Percentiles rank a stretch among this genome's conserved stretches.
Evolutionary conservation across 2,797 vertebrate genomes (phyloP).

Genomic region (Helostoma temminkii): DNA sequence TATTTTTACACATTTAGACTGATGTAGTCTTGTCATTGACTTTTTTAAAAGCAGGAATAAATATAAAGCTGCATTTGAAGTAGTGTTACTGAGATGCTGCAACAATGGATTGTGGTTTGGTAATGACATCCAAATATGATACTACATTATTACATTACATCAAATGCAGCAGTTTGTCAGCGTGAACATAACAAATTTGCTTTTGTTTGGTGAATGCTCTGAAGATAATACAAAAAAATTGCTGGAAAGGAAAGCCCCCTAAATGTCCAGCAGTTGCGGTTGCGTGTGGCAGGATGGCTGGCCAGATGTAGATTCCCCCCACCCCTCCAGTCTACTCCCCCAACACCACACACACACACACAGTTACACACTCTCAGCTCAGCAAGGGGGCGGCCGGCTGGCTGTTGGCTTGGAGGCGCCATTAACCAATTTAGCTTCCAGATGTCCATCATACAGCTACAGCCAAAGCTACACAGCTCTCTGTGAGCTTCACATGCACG

Average conservation of each 20-base stretch:
- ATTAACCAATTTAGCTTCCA: slow-evolving; percentile 92
- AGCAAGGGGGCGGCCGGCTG: slow-evolving; percentile 82
- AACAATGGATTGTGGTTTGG: slow-evolving; percentile 4
- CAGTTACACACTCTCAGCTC: slow-evolving; percentile 60
- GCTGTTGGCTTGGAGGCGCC: slow-evolving; percentile 87
- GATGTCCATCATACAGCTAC: slow-evolving; percentile 86
- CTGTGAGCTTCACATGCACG: slow-evolving; percentile 68
- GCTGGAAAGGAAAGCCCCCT: slow-evolving; percentile 47
- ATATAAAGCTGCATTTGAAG: not conserved
- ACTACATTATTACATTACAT: slow-evolving; percentile 19
- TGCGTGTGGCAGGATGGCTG: slow-evolving; percentile 64
- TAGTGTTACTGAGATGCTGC: not conserved
- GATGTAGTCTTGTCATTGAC: not conserved
- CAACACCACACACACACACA: slow-evolving; percentile 25
- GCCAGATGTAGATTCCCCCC: slow-evolving; percentile 73
- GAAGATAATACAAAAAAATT: slow-evolving; percentile 30
- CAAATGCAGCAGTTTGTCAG: slow-evolving; percentile 19
- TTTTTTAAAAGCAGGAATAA: slow-evolving; percentile 10
- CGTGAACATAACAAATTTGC: slow-evolving; percentile 48
- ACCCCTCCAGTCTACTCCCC: slow-evolving; percentile 9
- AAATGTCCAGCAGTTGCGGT: slow-evolving; percentile 65
- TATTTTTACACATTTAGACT: not conserved
- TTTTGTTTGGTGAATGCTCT: slow-evolving; percentile 47
- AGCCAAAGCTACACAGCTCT: slow-evolving; percentile 84
- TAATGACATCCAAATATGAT: slow-evolving; percentile 15